phyloP scores from a whole-genome alignment of 2,797 vertebrate species.

The Sparidentex hasta region DNA sequence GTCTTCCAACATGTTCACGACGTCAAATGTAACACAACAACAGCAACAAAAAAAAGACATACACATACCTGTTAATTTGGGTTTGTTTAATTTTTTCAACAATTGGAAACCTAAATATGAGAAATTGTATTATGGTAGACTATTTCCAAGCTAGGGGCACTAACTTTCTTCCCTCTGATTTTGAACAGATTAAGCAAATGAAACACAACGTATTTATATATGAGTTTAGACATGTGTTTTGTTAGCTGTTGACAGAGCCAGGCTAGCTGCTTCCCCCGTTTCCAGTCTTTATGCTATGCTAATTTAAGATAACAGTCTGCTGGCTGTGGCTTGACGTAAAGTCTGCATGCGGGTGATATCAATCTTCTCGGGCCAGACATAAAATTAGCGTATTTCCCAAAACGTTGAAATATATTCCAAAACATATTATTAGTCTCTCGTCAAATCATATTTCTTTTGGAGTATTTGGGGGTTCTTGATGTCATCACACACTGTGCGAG shows the following conservation, averaged over 20 bases:
- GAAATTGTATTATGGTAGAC: too few species aligned
- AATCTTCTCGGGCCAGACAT: background rate
- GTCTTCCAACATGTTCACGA: too few species aligned
- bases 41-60: too few species aligned
- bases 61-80: too few species aligned
- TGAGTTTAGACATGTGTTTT: background rate
- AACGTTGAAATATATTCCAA: constrained; percentile 3
- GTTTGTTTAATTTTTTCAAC: background rate
- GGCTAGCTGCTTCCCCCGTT: background rate
- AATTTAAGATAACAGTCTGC: background rate
- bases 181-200: background rate
- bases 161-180: background rate
- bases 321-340: background rate
- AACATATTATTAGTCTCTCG: constrained; percentile 25
- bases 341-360: background rate
- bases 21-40: too few species aligned
- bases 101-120: background rate
- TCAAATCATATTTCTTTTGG: constrained; percentile 45
- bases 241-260: background rate
- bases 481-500: constrained; percentile 26
- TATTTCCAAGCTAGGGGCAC: too few species aligned
- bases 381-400: constrained; percentile 12
- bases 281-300: constrained; percentile 4
- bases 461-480: constrained; percentile 37
- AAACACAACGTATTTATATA: background rate